Conservation (phyloP, 2,113 vertebrate genomes). For the Sturnira hondurensis region DNA sequence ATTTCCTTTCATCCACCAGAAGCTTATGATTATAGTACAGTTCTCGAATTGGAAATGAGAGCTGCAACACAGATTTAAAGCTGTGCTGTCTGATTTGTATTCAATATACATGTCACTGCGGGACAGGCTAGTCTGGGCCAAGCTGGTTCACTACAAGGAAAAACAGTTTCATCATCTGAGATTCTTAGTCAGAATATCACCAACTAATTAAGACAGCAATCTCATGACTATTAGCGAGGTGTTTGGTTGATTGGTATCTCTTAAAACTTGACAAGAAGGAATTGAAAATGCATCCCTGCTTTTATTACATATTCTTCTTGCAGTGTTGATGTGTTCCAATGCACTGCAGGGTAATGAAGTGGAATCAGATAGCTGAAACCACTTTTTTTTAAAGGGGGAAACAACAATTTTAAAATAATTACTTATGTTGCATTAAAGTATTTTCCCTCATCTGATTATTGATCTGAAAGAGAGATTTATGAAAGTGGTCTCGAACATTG, state of each 20-base stretch:
- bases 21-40: slow-evolving; percentile 94
- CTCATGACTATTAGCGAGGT: slow-evolving; percentile 65
- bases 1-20: slow-evolving; percentile 93
- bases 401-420: slow-evolving; percentile 33
- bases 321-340: slow-evolving; percentile 29
- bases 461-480: slow-evolving; percentile 8
- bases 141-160: slow-evolving; percentile 80
- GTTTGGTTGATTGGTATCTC: slow-evolving; percentile 64
- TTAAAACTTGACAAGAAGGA: slow-evolving; percentile 62
- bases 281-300: slow-evolving; percentile 29
- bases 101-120: slow-evolving; percentile 93
- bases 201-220: slow-evolving; percentile 80
- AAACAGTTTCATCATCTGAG: slow-evolving; percentile 79
- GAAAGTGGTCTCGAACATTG: background rate
- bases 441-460: slow-evolving; percentile 20
- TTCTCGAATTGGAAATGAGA: slow-evolving; percentile 95
- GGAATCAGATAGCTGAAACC: slow-evolving; percentile 1
- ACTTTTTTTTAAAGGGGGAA: slow-evolving; percentile 40
- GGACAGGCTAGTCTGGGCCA: slow-evolving; percentile 86
- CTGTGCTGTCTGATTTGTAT: slow-evolving; percentile 93
- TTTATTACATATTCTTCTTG: slow-evolving; percentile 37
- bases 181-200: slow-evolving; percentile 66
- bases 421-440: slow-evolving; percentile 56
- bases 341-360: slow-evolving; percentile 26
- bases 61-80: slow-evolving; percentile 86